Base-by-base conservation (phyloP, 2,888 invertebrate species). In the Pteria penguin region DNA sequence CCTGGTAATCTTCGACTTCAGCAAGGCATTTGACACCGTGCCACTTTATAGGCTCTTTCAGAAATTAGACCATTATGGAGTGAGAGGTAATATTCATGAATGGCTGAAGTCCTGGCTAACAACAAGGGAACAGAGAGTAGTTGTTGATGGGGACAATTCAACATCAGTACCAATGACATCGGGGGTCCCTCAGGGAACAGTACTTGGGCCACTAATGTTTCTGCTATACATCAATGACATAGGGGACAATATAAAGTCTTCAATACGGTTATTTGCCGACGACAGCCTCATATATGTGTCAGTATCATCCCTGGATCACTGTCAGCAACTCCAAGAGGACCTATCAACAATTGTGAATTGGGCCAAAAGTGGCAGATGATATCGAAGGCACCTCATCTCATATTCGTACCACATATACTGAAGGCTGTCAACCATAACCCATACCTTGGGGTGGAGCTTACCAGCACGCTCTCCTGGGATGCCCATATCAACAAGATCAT, bases 71-170 rank as follows among this genome's bases (percentile, higher is more conserved):
- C 57, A 57, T 22, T 57, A 57, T 22, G 57, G 57, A 14, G n/a
- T 57, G 57, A 57, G 57, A 22, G 57, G 57, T 14, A 57, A 57
- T 22, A 57, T 57, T 22, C 5, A 57, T 57, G 57, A 22, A 57
- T 57, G 57, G 57, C 14, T 57, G 22, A 4, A 22, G 57, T 57
- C 57, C 14, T 57, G 57, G 57, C n/a, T 57, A 22, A 57, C 57
- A 57, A 14, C 57, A 57, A 5, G 57, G 4, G 57, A 57, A 5
- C 57, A 57, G 57, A 57, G 22, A 57, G 57, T 57, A 5, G n/a
- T 57, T 57, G 57, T 57, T 5, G 57, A 57, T 14, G 57, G 24
- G 24, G 14, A 14, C 4, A 8, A 22, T n/a, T 57, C 57, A 57
- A 22, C 24, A 14, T 22, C 57, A 57, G 57, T 57, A 22, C 57